These are phyloP conservation scores for Passer domesticus DNA, from an alignment of 2,113 vertebrate genomes.

Conservation along the genomic window DNA sequence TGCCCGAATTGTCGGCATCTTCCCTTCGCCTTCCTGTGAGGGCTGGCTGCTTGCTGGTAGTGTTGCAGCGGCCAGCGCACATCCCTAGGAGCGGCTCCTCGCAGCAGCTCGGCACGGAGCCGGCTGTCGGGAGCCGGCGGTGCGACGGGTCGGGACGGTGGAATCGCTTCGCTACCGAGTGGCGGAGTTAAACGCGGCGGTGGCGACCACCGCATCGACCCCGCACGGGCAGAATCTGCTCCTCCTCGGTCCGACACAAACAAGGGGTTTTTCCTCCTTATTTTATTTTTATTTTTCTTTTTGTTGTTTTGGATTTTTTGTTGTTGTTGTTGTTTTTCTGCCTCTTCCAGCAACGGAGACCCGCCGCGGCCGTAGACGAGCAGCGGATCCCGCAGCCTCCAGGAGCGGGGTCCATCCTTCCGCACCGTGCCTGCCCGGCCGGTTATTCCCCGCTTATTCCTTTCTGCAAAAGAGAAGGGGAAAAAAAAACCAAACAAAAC, in stretches of 20 bases:
- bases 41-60: neutral
- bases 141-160: neutral
- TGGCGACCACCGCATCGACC: neutral
- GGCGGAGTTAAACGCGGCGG: neutral
- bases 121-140: neutral
- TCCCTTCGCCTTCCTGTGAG: neutral
- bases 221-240: neutral
- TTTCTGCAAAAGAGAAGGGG: neutral
- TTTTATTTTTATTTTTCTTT: neutral
- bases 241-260: neutral
- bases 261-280: accelerated
- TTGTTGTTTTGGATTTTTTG: neutral
- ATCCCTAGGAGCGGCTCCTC: neutral
- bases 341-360: conserved; percentile 55
- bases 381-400: neutral
- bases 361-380: conserved; percentile 34
- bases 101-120: neutral
- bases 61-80: neutral
- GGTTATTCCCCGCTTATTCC: neutral
- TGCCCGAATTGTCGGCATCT: neutral
- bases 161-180: neutral
- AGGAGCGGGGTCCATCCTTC: neutral
- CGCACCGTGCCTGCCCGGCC: neutral
- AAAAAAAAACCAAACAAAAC: neutral
- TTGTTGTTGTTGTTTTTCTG: neutral